Conservation (phyloP, 2,113 vertebrate species). For the Murina feae region DNA sequence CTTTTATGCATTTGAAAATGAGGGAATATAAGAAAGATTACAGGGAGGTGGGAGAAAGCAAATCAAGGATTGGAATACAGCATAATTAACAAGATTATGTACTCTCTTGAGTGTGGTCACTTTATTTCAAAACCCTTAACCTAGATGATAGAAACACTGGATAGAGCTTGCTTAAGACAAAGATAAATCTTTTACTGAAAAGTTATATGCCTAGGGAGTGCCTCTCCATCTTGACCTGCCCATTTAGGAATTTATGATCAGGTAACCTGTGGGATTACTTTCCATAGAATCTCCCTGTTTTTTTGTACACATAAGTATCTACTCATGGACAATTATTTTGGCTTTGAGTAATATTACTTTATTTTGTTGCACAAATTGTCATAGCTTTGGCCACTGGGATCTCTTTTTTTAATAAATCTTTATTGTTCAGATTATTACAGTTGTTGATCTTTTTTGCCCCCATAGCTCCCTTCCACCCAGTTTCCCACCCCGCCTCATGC, state of each 20-base stretch:
- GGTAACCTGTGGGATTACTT: background rate
- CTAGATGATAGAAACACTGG: background rate
- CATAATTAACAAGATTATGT: background rate
- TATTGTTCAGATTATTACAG: too few relatives aligned
- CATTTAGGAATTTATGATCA: background rate
- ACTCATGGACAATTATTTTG: background rate
- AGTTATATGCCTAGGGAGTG: background rate
- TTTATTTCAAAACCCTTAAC: background rate
- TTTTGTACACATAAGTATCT: background rate
- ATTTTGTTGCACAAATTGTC: background rate
- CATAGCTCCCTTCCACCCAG: too few relatives aligned
- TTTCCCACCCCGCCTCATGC: too few relatives aligned
- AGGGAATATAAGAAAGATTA: background rate
- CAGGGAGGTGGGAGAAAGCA: background rate
- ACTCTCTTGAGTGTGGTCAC: background rate
- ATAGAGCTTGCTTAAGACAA: background rate
- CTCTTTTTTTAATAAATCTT: background rate
- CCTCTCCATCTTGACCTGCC: background rate
- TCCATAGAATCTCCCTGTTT: background rate
- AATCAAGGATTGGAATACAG: background rate
- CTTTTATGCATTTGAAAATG: background rate
- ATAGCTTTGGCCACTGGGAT: background rate
- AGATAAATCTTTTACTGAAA: background rate
- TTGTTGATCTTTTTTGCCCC: too few relatives aligned
- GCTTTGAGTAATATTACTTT: background rate